Percentiles rank a stretch among this genome's conserved stretches.
Conservation (phyloP, 2,113 vertebrate species). For the Catharus fuscescens region DNA sequence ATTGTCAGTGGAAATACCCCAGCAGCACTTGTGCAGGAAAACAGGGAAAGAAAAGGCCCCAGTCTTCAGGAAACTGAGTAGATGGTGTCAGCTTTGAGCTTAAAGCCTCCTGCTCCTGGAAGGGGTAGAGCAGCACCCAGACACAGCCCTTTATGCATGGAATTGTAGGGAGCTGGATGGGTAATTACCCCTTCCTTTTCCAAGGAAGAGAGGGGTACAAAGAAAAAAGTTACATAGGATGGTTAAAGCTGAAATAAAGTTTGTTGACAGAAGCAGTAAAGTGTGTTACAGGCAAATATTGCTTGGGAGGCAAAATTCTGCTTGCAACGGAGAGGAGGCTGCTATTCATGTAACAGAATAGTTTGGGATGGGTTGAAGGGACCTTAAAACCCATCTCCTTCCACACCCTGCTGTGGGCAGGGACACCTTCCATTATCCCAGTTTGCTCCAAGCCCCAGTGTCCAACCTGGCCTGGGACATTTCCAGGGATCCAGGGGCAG, state of each 20-base stretch:
- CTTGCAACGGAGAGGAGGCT: not conserved
- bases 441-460: accelerated
- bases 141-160: not conserved
- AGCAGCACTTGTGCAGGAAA: not conserved
- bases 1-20: not conserved
- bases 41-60: not conserved
- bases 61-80: not conserved
- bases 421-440: not conserved
- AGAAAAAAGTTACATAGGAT: not conserved
- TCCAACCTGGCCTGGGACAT: not conserved
- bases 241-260: not conserved
- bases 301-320: not conserved
- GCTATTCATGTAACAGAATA: not conserved
- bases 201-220: not conserved
- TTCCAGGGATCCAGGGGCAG: not conserved
- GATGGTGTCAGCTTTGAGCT: not conserved
- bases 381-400: not conserved
- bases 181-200: not conserved
- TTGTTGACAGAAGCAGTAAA: not conserved
- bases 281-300: accelerated
- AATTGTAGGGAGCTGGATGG: not conserved
- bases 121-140: not conserved
- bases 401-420: not conserved
- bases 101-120: not conserved
- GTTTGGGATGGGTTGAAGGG: not conserved